phyloP scores from a whole-genome alignment of 2,113 vertebrate species.

The Lophotis ruficrista region DNA sequence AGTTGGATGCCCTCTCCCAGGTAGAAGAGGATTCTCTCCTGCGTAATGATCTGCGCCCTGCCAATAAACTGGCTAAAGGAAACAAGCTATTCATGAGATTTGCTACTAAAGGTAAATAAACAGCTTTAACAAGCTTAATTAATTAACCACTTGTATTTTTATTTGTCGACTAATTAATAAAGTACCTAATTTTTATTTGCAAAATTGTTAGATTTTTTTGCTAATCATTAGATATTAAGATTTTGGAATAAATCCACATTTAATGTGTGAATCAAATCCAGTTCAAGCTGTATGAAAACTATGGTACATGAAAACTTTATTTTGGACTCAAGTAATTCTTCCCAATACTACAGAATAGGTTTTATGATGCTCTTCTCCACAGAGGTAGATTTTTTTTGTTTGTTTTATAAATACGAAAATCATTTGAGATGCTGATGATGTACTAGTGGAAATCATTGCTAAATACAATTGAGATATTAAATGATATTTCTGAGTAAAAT shows the following conservation, averaged over 20 bases:
- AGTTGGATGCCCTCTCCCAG: conserved; percentile 84
- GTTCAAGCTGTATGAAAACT: not conserved
- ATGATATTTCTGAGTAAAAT: not conserved
- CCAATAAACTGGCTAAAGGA: conserved; percentile 89
- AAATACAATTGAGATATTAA: not conserved
- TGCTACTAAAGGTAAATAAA: conserved; percentile 87
- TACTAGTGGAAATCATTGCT: not conserved
- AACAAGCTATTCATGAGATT: conserved; percentile 93
- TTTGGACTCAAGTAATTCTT: not conserved
- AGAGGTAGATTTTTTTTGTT: not conserved
- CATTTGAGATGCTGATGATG: not conserved
- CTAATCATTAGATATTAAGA: not conserved
- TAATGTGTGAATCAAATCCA: not conserved
- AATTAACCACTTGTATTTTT: not conserved
- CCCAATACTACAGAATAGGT: not conserved
- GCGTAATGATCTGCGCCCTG: conserved; percentile 89
- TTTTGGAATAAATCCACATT: not conserved
- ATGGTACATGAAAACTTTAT: not conserved
- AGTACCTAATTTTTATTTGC: not conserved
- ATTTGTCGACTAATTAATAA: not conserved
- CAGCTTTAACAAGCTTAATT: not conserved
- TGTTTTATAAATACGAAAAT: not conserved
- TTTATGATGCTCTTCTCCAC: not conserved
- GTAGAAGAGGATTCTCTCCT: conserved; percentile 90
- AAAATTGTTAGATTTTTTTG: not conserved